These are phyloP conservation scores for Hyla sarda DNA, from an alignment of 2,113 vertebrate genomes.

Conservation along the genomic window DNA sequence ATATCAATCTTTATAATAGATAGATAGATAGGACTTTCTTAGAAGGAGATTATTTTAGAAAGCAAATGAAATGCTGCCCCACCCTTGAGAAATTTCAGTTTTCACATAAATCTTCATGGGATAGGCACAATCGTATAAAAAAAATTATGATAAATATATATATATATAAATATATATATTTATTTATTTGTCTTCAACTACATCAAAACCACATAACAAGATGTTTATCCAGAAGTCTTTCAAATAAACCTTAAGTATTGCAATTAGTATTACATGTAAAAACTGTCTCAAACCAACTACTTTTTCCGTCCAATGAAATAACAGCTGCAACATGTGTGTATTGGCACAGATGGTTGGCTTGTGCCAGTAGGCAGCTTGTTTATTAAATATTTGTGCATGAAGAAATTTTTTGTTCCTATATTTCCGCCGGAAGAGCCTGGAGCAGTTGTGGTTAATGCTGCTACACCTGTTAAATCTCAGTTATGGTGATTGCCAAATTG, in stretches of 20 bases:
- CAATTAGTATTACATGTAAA: constrained; percentile 50
- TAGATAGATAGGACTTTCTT: background rate
- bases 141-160: background rate
- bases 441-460: constrained; percentile 49
- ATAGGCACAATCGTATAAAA: background rate
- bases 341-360: constrained; percentile 63
- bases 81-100: background rate
- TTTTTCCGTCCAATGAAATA: constrained; percentile 26
- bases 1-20: too few species aligned
- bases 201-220: too few species aligned
- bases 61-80: background rate
- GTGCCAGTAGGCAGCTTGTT: constrained; percentile 62
- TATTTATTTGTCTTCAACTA: too few species aligned
- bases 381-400: constrained; percentile 61
- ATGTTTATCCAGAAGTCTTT: constrained; percentile 13
- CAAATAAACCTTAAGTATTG: constrained; percentile 20
- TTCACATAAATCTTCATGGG: background rate
- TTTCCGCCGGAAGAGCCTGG: constrained; percentile 63
- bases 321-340: constrained; percentile 59
- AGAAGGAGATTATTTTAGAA: background rate
- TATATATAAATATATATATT: too few species aligned
- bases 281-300: background rate
- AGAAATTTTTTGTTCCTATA: constrained; percentile 31
- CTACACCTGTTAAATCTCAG: constrained; percentile 45
- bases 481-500: constrained; percentile 16